Base-by-base conservation (phyloP, 2,888 invertebrate species). In the Mimas tiliae region DNA sequence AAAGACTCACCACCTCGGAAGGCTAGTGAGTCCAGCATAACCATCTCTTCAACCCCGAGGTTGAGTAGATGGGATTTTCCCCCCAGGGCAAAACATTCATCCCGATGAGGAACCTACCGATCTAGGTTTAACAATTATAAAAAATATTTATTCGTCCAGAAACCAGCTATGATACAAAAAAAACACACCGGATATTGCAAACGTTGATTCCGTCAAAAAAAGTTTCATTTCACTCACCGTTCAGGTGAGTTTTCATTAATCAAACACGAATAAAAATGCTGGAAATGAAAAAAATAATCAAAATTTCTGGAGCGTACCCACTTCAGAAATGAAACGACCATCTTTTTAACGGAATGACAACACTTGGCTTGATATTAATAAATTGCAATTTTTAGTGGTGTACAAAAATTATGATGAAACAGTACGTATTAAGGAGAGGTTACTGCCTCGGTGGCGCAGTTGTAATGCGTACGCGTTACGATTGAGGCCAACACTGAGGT, bases 241-340 rank as follows among this genome's bases (percentile, higher is more conserved):
- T 75, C 76, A 74, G 77, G 75, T 76, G 73, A 72, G 69, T 69
- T 74, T 75, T 74, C 80, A 79, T 81, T 80, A 78, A 80, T 81
- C 80, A 81, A 76, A 70, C 70, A 67, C 66, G 70, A 55, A 48
- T 72, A 52, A 48, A 75, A 77, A 79, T 70, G 71, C 65, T 73
- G 70, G 67, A 70, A 72, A 74, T 72, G 70, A 74, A 73, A 66
- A 34, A 69, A 63, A 68, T 65, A 73, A 69, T 65, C 53, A 48
- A 65, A 67, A 69, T 69, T 66, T 62, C 53, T 19, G 64, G 62
- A 66, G 65, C 71, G 71, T 68, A 58, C 42, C 42, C 58, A 72
- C 69, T 76, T 72, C 66, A 75, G 74, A 74, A 75, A 72, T 69
- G 70, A 72, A 65, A 70, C 70, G 72, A 74, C 74, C 71, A 78